Percentiles rank a stretch among this genome's conserved stretches.
These are phyloP conservation scores for Callochromis pleurospilus DNA, from an alignment of 2,113 vertebrate genomes.

Conservation along the genomic window DNA sequence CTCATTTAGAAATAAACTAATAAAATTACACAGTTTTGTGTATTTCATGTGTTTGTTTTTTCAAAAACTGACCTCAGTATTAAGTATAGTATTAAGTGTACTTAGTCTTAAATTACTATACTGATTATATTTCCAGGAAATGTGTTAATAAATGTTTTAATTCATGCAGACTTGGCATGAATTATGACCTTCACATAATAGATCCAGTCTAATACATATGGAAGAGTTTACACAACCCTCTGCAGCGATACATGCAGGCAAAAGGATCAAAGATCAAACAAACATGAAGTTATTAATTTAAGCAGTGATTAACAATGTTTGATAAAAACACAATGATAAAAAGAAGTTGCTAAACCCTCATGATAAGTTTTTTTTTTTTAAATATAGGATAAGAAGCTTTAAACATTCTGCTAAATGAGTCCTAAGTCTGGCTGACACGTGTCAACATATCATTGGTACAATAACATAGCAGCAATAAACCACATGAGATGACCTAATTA, in stretches of 20 bases:
- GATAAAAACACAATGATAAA: neutral
- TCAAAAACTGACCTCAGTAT: neutral
- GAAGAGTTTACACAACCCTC: neutral
- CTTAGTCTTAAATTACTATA: neutral
- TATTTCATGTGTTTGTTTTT: neutral
- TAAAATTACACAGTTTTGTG: neutral
- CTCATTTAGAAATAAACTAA: neutral
- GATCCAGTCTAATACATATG: neutral
- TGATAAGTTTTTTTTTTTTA: fast-evolving
- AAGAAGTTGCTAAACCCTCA: neutral
- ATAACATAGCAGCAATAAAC: neutral
- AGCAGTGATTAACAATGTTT: neutral
- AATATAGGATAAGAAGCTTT: neutral
- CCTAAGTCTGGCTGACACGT: neutral
- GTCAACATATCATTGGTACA: neutral
- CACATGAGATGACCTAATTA: neutral
- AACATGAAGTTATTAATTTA: neutral
- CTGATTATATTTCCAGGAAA: neutral
- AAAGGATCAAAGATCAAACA: neutral
- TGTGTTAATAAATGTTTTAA: neutral
- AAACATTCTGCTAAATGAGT: neutral
- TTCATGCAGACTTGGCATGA: neutral
- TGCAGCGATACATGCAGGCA: neutral
- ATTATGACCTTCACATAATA: neutral
- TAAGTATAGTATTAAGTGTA: neutral